Percentiles rank a stretch among this genome's conserved stretches.
Conservation (phyloP, 2,113 vertebrate genomes). For the Corapipo altera region DNA sequence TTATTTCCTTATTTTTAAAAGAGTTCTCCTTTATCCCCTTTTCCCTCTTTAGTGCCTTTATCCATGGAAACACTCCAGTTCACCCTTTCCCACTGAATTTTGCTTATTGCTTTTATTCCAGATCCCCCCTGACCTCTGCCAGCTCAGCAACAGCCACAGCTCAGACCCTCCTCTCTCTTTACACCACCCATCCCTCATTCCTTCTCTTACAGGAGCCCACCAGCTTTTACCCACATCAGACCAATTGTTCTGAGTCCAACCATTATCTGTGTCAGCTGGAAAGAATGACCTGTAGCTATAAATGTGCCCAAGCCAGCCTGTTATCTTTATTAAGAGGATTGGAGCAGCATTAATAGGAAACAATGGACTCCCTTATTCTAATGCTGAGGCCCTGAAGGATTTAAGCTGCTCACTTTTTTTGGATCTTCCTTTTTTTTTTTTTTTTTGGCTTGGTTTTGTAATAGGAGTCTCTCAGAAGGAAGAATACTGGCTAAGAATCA, state of each 20-base stretch:
- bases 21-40: background rate
- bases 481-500: accelerated
- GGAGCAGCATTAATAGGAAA: constrained; percentile 15
- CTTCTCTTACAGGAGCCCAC: accelerated
- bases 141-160: accelerated
- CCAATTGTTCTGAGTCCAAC: background rate
- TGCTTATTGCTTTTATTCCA: accelerated
- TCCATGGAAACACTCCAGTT: background rate
- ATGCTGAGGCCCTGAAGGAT: background rate
- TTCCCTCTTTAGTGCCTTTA: background rate
- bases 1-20: background rate
- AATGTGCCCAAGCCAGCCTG: constrained; percentile 43
- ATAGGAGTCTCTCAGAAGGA: background rate
- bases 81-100: accelerated
- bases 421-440: too few relatives aligned
- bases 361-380: background rate
- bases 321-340: constrained; percentile 71
- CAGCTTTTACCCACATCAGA: background rate
- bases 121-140: accelerated
- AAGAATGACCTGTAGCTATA: constrained; percentile 62
- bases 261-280: constrained; percentile 7
- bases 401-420: background rate
- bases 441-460: background rate
- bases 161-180: accelerated
- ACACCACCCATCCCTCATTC: accelerated